Percentiles rank a stretch among this genome's conserved stretches.
phyloP scores from a whole-genome alignment of 2,797 vertebrate species.

The Craterocephalus amniculus region DNA sequence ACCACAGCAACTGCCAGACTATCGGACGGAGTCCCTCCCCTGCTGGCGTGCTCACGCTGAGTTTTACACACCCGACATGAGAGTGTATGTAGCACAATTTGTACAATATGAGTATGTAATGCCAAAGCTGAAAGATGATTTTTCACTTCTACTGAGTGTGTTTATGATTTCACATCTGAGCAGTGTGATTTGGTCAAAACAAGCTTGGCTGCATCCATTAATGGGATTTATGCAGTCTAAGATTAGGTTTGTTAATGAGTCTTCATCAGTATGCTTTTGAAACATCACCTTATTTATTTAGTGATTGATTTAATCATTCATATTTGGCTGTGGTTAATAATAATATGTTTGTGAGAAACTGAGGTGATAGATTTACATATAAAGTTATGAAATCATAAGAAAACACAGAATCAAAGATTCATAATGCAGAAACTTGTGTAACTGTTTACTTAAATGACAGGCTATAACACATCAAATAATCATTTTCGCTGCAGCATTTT shows the following conservation, averaged over 20 bases:
- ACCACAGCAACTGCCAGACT: too few species aligned
- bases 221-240: not conserved
- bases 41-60: too few species aligned
- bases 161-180: not conserved
- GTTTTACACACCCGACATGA: too few species aligned
- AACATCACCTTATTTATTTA: not conserved
- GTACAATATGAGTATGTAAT: not conserved
- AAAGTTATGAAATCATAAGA: not conserved
- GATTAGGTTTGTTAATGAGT: not conserved
- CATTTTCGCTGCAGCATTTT: not conserved
- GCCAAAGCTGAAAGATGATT: not conserved
- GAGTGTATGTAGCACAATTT: not conserved
- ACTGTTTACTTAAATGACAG: not conserved
- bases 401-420: not conserved
- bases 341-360: not conserved
- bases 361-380: not conserved
- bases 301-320: not conserved
- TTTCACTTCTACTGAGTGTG: not conserved
- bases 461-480: not conserved
- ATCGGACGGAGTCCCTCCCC: too few species aligned
- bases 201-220: not conserved
- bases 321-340: too few species aligned
- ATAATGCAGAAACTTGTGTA: not conserved
- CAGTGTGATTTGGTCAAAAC: not conserved
- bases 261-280: not conserved